phyloP scores from a whole-genome alignment of 2,888 invertebrate species.

The Unio pictorum region DNA sequence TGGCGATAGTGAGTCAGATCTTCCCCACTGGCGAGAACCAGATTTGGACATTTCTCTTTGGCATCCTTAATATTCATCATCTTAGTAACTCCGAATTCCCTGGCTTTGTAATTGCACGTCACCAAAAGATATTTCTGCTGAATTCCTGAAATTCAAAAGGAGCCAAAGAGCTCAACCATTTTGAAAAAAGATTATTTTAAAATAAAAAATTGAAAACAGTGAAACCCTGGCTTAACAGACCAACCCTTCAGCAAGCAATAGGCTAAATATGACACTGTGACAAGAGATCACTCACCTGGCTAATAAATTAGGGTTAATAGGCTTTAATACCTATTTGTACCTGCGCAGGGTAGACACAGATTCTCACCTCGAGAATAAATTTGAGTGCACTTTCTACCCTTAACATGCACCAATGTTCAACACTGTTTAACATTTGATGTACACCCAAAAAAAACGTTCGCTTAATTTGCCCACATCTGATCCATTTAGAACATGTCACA shows the following conservation, averaged over 20 bases:
- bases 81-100: conserved; percentile 83
- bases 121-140: conserved; percentile 89
- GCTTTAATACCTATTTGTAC: too few species aligned
- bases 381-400: too few species aligned
- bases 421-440: too few species aligned
- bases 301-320: too few species aligned
- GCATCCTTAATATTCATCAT: conserved; percentile 86
- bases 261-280: too few species aligned
- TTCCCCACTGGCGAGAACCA: conserved; percentile 86
- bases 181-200: not conserved
- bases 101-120: conserved; percentile 87
- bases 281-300: too few species aligned
- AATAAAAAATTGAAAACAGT: not conserved
- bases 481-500: too few species aligned
- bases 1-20: conserved; percentile 86
- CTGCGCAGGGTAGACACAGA: too few species aligned
- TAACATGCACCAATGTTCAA: too few species aligned
- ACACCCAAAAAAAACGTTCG: too few species aligned
- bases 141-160: conserved; percentile 75
- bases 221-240: not conserved
- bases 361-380: too few species aligned
- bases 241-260: not conserved
- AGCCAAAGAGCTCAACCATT: not conserved
- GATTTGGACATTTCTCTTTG: conserved; percentile 80
- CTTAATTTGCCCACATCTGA: too few species aligned